These are phyloP conservation scores for Gambusia holbrooki DNA, from an alignment of 2,113 vertebrate species.

Conservation along the genomic window DNA sequence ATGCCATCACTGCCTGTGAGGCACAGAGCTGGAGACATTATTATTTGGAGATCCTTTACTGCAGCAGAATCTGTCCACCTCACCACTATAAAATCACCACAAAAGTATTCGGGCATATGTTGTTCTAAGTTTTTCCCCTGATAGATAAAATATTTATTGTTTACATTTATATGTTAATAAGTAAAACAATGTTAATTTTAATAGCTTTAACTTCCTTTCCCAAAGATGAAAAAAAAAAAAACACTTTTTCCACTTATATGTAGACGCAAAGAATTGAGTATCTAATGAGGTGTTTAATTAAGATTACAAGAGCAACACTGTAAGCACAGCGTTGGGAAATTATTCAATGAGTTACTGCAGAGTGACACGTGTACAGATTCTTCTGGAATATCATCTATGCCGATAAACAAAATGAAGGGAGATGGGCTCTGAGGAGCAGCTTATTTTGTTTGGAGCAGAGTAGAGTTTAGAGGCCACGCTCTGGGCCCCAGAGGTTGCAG, in stretches of 20 bases:
- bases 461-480: constrained; percentile 9
- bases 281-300: background rate
- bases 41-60: background rate
- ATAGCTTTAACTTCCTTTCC: too few relatives aligned
- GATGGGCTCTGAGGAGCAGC: constrained; percentile 21
- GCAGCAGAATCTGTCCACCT: too few relatives aligned
- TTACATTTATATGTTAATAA: too few relatives aligned
- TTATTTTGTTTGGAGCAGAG: constrained; percentile 60
- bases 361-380: constrained; percentile 10
- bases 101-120: too few relatives aligned
- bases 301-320: background rate
- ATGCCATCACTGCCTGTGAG: too few relatives aligned
- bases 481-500: constrained; percentile 21
- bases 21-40: background rate
- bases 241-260: too few relatives aligned
- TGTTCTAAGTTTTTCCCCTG: too few relatives aligned
- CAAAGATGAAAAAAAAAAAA: too few relatives aligned
- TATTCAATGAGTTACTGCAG: constrained; percentile 7
- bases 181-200: too few relatives aligned
- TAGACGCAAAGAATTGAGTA: too few relatives aligned
- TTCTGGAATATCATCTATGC: constrained; percentile 12
- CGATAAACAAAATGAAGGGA: constrained; percentile 10
- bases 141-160: too few relatives aligned
- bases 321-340: background rate
- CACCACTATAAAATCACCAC: background rate